Conservation (phyloP, 2,888 invertebrate species). For the Synergus japonicus region DNA sequence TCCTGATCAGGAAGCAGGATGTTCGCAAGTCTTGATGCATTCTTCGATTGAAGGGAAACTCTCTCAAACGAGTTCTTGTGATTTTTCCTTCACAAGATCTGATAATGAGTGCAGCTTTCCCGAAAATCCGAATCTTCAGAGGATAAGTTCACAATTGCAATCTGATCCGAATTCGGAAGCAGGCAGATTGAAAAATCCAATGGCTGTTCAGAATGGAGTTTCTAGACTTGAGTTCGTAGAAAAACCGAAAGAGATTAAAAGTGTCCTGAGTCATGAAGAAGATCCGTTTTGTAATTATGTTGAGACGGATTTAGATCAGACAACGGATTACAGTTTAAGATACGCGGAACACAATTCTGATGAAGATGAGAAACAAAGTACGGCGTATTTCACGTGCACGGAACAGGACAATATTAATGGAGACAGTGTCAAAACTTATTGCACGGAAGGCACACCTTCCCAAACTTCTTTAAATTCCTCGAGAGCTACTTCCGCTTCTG, state of each 20-base stretch:
- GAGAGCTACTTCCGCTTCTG: slow-evolving; percentile 92
- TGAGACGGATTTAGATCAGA: slow-evolving; percentile 79
- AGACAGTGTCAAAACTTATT: slow-evolving; percentile 93
- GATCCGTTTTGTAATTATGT: slow-evolving; percentile 68
- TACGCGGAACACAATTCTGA: slow-evolving; percentile 91
- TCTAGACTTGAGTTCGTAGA: background rate
- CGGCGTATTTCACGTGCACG: slow-evolving; percentile 64
- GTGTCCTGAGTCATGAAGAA: slow-evolving; percentile 34
- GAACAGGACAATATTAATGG: slow-evolving; percentile 80
- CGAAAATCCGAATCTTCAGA: background rate
- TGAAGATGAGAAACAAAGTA: slow-evolving; percentile 71
- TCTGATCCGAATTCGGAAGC: background rate
- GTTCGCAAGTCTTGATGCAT: slow-evolving; percentile 68
- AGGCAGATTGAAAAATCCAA: background rate
- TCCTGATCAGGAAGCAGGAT: slow-evolving; percentile 69
- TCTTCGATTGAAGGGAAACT: slow-evolving; percentile 67
- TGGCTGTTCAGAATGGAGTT: background rate
- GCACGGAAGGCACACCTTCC: slow-evolving; percentile 93
- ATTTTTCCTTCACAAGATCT: background rate
- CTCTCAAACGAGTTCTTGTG: slow-evolving; percentile 12
- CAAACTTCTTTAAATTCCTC: slow-evolving; percentile 84
- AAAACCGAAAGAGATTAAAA: background rate
- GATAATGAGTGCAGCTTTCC: background rate
- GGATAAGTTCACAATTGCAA: no score
- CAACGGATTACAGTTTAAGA: slow-evolving; percentile 93